Evolutionary conservation across 2,797 vertebrate genomes (phyloP), one percentile per base, ranked within the genome.

Genomic region (Hipposideros larvatus): DNA sequence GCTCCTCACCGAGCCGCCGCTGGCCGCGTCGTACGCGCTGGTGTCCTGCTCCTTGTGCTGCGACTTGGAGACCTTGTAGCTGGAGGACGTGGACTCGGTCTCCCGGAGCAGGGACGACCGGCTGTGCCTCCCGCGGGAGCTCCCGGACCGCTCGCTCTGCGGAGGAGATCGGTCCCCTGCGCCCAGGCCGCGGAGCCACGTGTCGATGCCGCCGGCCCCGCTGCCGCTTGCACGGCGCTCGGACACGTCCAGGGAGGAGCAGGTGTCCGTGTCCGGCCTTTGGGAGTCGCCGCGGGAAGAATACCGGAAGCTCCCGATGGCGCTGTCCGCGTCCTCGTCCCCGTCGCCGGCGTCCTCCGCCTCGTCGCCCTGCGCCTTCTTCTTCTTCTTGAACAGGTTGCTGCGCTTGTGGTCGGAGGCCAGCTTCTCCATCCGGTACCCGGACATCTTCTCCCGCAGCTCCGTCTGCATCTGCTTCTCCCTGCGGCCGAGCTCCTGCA

Each of bases 341-440:
- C 95, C 75, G 1, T 28, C 66, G 0, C 26, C 96, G 82, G 98
- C 94, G 7, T 98, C 98, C 7, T 99, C 98, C 0, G 98, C 99
- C 10, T 98, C 98, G 0, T 99, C 99, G 18, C 98, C 99, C 97
- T 98, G 99, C 3, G 98, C 98, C 96, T 99, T 99, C 98, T 99
- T 99, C 95, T 99, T 99, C 95, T 99, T 99, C 98, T 99, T 99
- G 98, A 99, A 99, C 82, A 99, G 98, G 14, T 99, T 99, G 98
- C 99, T 99, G 84, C 99, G 99, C 87, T 99, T 99, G 98, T 99
- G 99, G 98, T 99, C 99, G 21, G 99, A 98, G 53, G 99, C 98
- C 96, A 99, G 99, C 98, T 99, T 99, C 98, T 99, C 99, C 93
- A 98, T 98, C 89, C 99, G 99, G 53, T 99, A 99, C 53, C 98